Evolutionary conservation across 2,113 vertebrate genomes (phyloP).

Genomic region (Dryoscopus gambensis): DNA sequence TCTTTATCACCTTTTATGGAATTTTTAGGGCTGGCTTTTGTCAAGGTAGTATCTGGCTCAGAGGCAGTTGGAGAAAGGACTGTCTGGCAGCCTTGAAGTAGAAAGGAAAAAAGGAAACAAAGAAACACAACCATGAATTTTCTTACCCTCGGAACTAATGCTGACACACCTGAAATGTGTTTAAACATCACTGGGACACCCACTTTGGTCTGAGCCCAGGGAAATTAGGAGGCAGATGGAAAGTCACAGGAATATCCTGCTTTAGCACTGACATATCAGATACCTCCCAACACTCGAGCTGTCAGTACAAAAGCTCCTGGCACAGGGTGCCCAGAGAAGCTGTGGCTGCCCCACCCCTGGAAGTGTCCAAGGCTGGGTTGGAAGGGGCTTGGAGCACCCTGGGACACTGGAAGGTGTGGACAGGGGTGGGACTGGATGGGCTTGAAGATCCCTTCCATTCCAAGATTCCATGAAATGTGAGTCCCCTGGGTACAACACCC

Average conservation of each 20-base stretch:
- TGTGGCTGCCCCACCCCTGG: neutral
- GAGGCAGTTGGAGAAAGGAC: conserved; percentile 95
- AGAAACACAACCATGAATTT: neutral
- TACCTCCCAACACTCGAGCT: neutral
- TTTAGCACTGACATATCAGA: neutral
- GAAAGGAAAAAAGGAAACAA: neutral
- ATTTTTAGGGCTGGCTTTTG: conserved; percentile 88
- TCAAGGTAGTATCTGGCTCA: conserved; percentile 86
- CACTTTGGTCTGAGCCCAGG: neutral
- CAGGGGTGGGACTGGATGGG: neutral
- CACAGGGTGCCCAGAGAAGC: neutral
- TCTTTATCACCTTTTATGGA: conserved; percentile 91
- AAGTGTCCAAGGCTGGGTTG: neutral
- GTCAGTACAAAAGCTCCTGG: neutral
- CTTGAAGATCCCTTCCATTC: neutral
- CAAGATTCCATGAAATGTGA: neutral
- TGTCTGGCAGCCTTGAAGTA: conserved; percentile 87
- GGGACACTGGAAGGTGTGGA: neutral
- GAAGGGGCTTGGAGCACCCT: fast-evolving
- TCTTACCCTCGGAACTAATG: neutral
- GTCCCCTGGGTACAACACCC: neutral
- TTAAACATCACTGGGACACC: neutral
- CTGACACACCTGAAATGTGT: neutral
- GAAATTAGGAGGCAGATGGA: neutral
- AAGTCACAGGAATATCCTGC: neutral